Base-by-base conservation (phyloP, 23 tunicate species). In the Trididemnum nubilum region DNA sequence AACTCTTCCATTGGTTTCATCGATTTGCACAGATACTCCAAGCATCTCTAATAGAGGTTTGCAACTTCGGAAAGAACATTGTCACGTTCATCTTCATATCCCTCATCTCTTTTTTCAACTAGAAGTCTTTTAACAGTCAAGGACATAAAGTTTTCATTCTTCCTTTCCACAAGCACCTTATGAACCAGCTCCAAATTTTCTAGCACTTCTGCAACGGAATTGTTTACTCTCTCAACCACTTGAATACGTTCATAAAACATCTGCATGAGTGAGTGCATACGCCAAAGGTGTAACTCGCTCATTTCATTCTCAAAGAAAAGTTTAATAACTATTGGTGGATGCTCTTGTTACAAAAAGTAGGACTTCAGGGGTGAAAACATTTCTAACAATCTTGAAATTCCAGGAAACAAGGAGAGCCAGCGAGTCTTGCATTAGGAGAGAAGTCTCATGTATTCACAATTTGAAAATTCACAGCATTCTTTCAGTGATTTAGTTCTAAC, bases 341-440 rank as follows among this genome's bases (percentile, higher is more conserved):
- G 79, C 31, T 73, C 79, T 36, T 36, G 59, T 12, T 58, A 73
- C 59, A 38, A 36, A 38, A 73, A 33, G 37, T 19, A 49, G 9
- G 59, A 73, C 15, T 49, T 36, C 38, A 39, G 22, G 18, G 79
- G 9, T 36, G 30, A 38, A 38, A 36, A 39, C 79, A 73, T 73
- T 73, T 73, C 79, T 36, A 73, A 7, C 79, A 73, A 36, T 73
- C 79, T 39, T 73, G 58, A 19, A 27, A 37, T 36, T 36, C 79
- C 59, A 73, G 79, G 79, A 73, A 36, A 73, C 12, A 73, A 38
- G 31, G 31, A 73, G 27, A 73, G 79, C 79, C 79, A 73, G 59
- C 79, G 23, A 5, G 59, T 37, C 59, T 7, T 38, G 23, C 31
- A 36, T 2, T 19, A 28, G 30, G 31, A 37, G 2, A 73, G 31